Evolutionary conservation across 2,888 invertebrate species (phyloP).

Genomic region (Panzeria rudis): DNA sequence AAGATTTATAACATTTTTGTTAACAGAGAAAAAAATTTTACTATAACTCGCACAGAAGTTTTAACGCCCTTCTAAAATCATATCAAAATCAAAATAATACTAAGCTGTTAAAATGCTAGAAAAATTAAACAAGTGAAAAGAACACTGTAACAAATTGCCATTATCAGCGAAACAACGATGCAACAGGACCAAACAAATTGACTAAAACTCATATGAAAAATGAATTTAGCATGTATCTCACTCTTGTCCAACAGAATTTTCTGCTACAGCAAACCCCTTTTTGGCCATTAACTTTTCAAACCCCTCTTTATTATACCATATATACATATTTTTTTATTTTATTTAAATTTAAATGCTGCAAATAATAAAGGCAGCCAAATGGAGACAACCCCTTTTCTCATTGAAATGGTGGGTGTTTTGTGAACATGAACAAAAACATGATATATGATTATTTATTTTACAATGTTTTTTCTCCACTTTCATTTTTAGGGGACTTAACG

Average conservation of each 20-base stretch:
- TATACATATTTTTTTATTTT: constrained; percentile 42
- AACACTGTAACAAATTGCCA: constrained; percentile 65
- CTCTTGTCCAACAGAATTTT: constrained; percentile 35
- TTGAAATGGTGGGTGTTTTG: constrained; percentile 36
- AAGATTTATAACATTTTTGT: constrained; percentile 59
- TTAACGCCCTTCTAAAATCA: constrained; percentile 62
- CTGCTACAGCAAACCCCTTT: not conserved
- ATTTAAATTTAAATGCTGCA: constrained; percentile 59
- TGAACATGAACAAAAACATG: constrained; percentile 67
- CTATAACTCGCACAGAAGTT: constrained; percentile 65
- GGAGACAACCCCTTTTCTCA: constrained; percentile 59
- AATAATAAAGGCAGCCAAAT: constrained; percentile 17
- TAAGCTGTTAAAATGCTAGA: constrained; percentile 28
- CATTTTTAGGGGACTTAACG: constrained; percentile 63
- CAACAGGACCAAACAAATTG: constrained; percentile 54
- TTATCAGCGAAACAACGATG: constrained; percentile 55
- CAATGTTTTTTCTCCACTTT: constrained; percentile 28
- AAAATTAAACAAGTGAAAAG: constrained; percentile 32
- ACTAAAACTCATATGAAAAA: constrained; percentile 52
- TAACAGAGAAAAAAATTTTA: constrained; percentile 49
- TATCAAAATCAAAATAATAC: constrained; percentile 37
- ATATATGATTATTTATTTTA: constrained; percentile 70
- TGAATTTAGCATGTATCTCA: constrained; percentile 66
- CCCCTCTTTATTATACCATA: constrained; percentile 6
- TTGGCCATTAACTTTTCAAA: constrained; percentile 19